Evolutionary conservation across 2,797 vertebrate genomes (phyloP), one percentile per base, ranked within the genome.

Genomic region (Astyanax mexicanus): DNA sequence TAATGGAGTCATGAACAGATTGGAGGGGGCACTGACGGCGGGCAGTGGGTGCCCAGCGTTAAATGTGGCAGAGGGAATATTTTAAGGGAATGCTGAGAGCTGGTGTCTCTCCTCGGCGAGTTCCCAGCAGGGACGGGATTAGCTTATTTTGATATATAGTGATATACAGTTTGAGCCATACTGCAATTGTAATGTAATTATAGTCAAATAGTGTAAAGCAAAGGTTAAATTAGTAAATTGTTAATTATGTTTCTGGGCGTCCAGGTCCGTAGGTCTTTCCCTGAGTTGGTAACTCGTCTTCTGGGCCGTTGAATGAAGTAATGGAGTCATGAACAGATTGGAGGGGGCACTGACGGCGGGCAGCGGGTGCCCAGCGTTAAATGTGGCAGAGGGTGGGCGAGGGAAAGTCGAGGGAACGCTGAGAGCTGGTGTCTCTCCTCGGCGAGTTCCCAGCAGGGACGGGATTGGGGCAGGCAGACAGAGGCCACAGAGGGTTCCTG

Each of bases 321-420:
- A 87, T 86, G 87, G 86, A 90, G 83, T 87, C 85, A 71, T 85
- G 83, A 86, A 86, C 27, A 67, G 90, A 87, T 87, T 82, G 72
- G 55, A 79, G 81, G 85, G 86, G 54, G 40, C 57, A 58, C n/a
- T n/a, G n/a, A n/a, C n/a, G n/a, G n/a, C n/a, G n/a, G n/a, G n/a
- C 89, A 87, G 80, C 78, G 83, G 79, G 85, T 78, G 40, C 38
- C 7, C 89, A 84, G 86, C 86, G 87, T 91, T 91, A 90, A 89
- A 89, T 88, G 89, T 88, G 87, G 81, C 85, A 27, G 72, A 89
- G 87, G 85, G 86, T n/a, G n/a, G 87, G 84, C 83, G 83, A 65
- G 51, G 79, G 61, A 72, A 81, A 69, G 47, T 73, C 74, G 81
- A 32, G 49, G 27, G 61, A 72, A 81, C 69, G 47, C 73, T 74